Evolutionary conservation across 2,888 invertebrate genomes (phyloP).

Genomic region (Phasia obesa): DNA sequence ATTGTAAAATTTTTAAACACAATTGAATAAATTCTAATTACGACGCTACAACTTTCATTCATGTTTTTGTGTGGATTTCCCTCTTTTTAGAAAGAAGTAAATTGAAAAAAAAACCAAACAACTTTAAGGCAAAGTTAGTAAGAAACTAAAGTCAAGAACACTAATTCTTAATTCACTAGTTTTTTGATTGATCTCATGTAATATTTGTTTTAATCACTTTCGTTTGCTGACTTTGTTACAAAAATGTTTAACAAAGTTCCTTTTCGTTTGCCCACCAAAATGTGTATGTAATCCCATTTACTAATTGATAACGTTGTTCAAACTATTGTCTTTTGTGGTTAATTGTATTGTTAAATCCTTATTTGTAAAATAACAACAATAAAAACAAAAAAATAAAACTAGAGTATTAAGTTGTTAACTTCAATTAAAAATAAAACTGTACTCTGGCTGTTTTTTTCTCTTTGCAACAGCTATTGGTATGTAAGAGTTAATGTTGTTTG

Average conservation of each 20-base stretch:
- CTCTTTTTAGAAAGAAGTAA: too few species aligned
- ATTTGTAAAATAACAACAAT: slow-evolving; percentile 75
- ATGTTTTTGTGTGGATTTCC: neutral
- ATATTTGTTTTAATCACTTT: neutral
- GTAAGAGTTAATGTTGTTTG: slow-evolving; percentile 1
- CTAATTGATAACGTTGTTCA: slow-evolving; percentile 51
- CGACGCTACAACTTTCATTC: neutral
- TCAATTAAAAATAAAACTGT: slow-evolving; percentile 57
- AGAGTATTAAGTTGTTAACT: slow-evolving; percentile 72
- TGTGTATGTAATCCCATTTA: slow-evolving; percentile 15
- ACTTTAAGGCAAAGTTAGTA: neutral
- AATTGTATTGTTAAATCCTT: slow-evolving; percentile 75
- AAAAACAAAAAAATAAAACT: slow-evolving; percentile 54
- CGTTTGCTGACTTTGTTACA: neutral
- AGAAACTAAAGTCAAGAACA: neutral
- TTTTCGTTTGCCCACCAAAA: neutral
- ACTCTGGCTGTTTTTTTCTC: slow-evolving; percentile 16
- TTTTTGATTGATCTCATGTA: neutral
- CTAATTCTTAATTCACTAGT: too few species aligned
- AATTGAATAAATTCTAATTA: slow-evolving; percentile 28
- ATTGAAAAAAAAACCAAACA: neutral
- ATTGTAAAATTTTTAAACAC: neutral
- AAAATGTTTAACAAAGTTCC: neutral
- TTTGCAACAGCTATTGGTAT: slow-evolving; percentile 23
- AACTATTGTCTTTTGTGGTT: slow-evolving; percentile 22